These are phyloP conservation scores for Eulemur albifrons DNA, from an alignment of 2,797 vertebrate species.

Conservation along the genomic window DNA sequence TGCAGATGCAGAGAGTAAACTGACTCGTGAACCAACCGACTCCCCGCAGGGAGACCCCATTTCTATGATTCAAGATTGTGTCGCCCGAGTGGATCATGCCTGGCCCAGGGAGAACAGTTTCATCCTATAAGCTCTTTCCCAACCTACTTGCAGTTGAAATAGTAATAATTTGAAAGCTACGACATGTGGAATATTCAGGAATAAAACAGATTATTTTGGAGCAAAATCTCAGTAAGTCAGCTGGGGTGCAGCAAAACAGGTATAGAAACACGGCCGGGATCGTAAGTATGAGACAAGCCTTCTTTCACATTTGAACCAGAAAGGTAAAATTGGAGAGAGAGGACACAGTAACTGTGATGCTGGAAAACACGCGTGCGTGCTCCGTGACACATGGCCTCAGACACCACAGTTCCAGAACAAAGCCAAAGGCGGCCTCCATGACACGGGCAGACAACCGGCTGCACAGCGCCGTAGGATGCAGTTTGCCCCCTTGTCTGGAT, in stretches of 20 bases:
- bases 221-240: neutral
- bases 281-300: neutral
- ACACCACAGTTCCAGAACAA: rapidly evolving
- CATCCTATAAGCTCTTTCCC: neutral
- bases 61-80: rapidly evolving
- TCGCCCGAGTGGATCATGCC: neutral
- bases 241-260: neutral
- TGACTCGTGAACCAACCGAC: neutral
- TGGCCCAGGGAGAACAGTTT: neutral
- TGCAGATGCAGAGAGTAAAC: neutral
- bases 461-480: neutral
- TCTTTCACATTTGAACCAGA: neutral
- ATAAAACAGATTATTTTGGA: neutral
- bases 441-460: rapidly evolving
- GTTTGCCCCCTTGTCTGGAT: neutral
- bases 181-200: neutral
- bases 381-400: rapidly evolving
- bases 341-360: neutral
- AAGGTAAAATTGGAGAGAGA: neutral
- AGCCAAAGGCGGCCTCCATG: neutral
- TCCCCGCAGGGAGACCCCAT: neutral
- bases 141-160: neutral
- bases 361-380: neutral
- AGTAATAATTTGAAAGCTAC: neutral
- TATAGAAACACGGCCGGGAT: neutral